phyloP scores from a whole-genome alignment of 2,113 vertebrate species.

The Cyphomyrus plagiostoma region DNA sequence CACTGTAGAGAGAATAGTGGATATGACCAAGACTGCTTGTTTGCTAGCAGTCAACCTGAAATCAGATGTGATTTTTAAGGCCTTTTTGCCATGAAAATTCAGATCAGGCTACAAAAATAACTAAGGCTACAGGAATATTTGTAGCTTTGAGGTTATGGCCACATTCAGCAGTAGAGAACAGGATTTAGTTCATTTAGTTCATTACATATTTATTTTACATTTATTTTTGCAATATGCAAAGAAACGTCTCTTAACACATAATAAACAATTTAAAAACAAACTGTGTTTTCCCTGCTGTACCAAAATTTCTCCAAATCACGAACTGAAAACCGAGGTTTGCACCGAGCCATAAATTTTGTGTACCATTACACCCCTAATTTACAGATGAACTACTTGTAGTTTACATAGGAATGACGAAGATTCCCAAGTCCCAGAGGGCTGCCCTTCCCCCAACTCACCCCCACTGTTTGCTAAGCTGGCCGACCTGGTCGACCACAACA shows the following conservation, averaged over 20 bases:
- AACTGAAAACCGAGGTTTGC: not conserved
- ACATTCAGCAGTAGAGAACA: not conserved
- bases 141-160: not conserved
- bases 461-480: constrained; percentile 89
- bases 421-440: not conserved
- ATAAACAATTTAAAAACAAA: not conserved
- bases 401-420: not conserved
- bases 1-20: not conserved
- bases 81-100: too few species aligned
- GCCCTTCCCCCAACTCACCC: constrained; percentile 60
- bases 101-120: not conserved
- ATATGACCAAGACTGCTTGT: not conserved
- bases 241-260: not conserved
- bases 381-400: not conserved
- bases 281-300: not conserved
- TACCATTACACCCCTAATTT: not conserved
- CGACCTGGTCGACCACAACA: constrained; percentile 90
- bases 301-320: not conserved
- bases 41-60: not conserved
- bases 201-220: not conserved
- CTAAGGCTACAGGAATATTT: not conserved
- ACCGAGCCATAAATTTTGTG: not conserved
- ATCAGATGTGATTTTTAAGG: too few species aligned
- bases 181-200: not conserved
- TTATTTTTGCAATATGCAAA: not conserved